phyloP scores from a whole-genome alignment of 2,888 invertebrate species.

The Capitulum mitella region DNA sequence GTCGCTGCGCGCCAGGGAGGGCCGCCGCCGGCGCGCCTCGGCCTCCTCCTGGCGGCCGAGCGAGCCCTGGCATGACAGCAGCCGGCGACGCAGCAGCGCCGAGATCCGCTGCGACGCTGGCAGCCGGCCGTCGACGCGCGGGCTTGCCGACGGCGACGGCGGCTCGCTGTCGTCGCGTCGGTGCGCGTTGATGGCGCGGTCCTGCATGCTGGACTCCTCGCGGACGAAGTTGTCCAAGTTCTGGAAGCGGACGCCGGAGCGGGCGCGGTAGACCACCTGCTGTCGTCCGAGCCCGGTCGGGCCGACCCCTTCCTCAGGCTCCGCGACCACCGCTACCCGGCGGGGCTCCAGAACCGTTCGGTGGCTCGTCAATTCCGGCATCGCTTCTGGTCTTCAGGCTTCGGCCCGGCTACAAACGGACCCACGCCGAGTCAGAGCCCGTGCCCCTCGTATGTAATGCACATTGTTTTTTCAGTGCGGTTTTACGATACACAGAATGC shows the following conservation, averaged over 20 bases:
- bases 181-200: neutral
- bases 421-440: neutral
- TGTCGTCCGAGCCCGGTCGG: too few relatives aligned
- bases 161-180: neutral
- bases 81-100: neutral
- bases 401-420: neutral
- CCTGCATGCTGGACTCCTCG: neutral
- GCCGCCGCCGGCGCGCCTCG: neutral
- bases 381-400: neutral
- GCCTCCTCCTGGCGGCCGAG: neutral
- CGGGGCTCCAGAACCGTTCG: neutral
- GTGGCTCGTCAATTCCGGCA: neutral
- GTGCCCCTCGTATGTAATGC: too few relatives aligned
- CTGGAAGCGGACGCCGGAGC: slow-evolving; percentile 32
- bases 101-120: neutral
- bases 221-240: slow-evolving; percentile 18
- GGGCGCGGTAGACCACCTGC: slow-evolving; percentile 29
- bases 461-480: too few relatives aligned
- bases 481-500: too few relatives aligned
- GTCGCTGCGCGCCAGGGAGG: neutral
- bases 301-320: neutral
- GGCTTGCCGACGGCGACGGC: neutral
- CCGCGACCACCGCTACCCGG: neutral
- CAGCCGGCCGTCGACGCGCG: neutral
- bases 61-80: neutral